Evolutionary conservation across 2,113 vertebrate species (phyloP).

Genomic region (Tupaia tana): DNA sequence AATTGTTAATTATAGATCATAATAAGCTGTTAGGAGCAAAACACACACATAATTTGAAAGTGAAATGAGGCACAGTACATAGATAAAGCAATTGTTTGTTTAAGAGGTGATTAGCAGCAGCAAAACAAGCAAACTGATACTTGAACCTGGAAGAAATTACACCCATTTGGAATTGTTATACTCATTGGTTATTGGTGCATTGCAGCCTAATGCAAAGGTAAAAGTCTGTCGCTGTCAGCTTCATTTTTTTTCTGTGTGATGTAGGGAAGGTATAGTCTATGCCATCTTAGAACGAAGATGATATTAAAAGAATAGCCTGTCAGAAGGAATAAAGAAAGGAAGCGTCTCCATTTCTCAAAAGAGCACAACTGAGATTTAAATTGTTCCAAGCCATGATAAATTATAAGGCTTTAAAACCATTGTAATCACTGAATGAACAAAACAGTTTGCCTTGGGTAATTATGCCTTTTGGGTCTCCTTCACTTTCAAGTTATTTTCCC

Average conservation of each 20-base stretch:
- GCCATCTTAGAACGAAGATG: constrained; percentile 64
- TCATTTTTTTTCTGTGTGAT: constrained; percentile 32
- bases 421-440: constrained; percentile 83
- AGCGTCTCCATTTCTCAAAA: constrained; percentile 74
- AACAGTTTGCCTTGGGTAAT: constrained; percentile 84
- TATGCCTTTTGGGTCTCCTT: constrained; percentile 81
- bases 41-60: constrained; percentile 88
- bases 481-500: constrained; percentile 85
- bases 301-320: constrained; percentile 77
- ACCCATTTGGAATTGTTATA: constrained; percentile 81
- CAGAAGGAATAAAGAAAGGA: constrained; percentile 74
- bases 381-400: constrained; percentile 77
- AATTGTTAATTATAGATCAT: constrained; percentile 88
- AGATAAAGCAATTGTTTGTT: constrained; percentile 89
- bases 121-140: constrained; percentile 87
- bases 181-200: constrained; percentile 78
- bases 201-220: constrained; percentile 74
- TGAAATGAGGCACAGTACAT: constrained; percentile 89
- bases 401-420: constrained; percentile 82
- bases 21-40: constrained; percentile 86
- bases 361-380: constrained; percentile 81
- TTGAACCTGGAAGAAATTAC: constrained; percentile 87
- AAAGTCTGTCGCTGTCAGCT: constrained; percentile 15
- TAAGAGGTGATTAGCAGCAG: constrained; percentile 88
- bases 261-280: constrained; percentile 34